phyloP scores from a whole-genome alignment of 2,888 invertebrate species.

The Candidula unifasciata region DNA sequence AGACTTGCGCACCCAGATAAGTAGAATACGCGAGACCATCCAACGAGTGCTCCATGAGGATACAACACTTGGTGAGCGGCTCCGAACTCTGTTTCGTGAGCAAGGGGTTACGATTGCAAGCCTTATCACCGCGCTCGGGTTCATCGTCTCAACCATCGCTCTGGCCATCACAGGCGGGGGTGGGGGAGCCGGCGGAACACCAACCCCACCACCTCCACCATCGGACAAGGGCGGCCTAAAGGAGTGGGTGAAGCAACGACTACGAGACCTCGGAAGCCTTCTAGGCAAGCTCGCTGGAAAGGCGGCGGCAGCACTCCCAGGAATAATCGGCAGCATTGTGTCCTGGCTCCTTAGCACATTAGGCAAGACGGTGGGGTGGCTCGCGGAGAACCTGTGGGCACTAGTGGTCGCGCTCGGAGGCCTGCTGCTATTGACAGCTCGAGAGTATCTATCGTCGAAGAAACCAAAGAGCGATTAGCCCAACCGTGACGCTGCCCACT shows the following conservation, averaged over 20 bases:
- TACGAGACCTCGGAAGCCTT: not conserved
- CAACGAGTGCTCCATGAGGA: not conserved
- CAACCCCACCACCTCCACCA: not conserved
- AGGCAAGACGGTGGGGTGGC: not conserved
- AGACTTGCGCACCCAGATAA: constrained; percentile 7
- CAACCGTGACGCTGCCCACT: not conserved
- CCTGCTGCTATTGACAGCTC: not conserved
- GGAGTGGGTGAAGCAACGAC: not conserved
- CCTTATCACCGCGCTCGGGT: not conserved
- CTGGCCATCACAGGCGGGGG: constrained; percentile 2
- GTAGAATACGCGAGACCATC: not conserved
- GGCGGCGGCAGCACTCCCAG: not conserved
- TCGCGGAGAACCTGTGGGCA: not conserved
- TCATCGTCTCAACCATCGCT: not conserved
- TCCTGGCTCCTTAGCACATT: not conserved
- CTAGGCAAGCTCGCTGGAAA: constrained; percentile 15
- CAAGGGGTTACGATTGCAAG: not conserved
- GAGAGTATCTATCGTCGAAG: not conserved
- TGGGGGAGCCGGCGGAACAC: not conserved
- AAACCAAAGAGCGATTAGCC: not conserved
- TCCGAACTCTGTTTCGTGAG: constrained; percentile 3
- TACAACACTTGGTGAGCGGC: not conserved
- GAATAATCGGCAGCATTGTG: not conserved
- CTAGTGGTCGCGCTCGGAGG: not conserved
- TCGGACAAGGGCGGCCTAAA: not conserved